A percentile compares a stretch with the other conserved stretches of the same genome.
These are phyloP conservation scores for Melinopterus prodromus DNA, from an alignment of 2,888 invertebrate genomes.

Conservation along the genomic window DNA sequence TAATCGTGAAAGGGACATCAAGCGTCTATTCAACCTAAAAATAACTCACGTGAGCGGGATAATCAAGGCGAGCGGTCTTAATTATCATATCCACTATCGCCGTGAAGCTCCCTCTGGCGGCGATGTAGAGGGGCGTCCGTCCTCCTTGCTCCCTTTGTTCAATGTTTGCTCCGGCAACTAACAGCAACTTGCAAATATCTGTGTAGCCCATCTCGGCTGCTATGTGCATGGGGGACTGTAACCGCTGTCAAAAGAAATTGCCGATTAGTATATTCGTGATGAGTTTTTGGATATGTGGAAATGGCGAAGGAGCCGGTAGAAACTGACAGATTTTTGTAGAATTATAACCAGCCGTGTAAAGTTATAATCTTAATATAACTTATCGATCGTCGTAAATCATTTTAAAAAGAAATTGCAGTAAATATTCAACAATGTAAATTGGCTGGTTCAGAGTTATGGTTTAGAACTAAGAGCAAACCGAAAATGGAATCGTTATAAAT, in stretches of 20 bases:
- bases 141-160: slow-evolving; percentile 71
- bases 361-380: too few relatives aligned
- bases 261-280: neutral
- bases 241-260: slow-evolving; percentile 62
- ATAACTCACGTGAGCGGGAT: slow-evolving; percentile 66
- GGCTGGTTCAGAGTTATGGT: too few relatives aligned
- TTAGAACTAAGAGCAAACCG: too few relatives aligned
- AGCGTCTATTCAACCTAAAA: neutral
- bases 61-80: slow-evolving; percentile 75
- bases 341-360: too few relatives aligned
- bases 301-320: neutral
- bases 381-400: too few relatives aligned
- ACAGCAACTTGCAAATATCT: slow-evolving; percentile 69
- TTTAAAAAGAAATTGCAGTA: too few relatives aligned
- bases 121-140: slow-evolving; percentile 77
- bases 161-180: slow-evolving; percentile 72
- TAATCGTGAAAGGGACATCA: neutral
- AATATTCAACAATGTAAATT: too few relatives aligned
- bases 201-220: slow-evolving; percentile 77
- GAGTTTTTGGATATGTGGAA: neutral
- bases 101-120: slow-evolving; percentile 83
- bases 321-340: too few relatives aligned
- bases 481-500: too few relatives aligned
- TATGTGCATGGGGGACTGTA: slow-evolving; percentile 81
- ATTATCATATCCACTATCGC: slow-evolving; percentile 86